Evolutionary conservation across 2,888 invertebrate genomes (phyloP).

Genomic region (Drosophila pseudotalamancana): DNA sequence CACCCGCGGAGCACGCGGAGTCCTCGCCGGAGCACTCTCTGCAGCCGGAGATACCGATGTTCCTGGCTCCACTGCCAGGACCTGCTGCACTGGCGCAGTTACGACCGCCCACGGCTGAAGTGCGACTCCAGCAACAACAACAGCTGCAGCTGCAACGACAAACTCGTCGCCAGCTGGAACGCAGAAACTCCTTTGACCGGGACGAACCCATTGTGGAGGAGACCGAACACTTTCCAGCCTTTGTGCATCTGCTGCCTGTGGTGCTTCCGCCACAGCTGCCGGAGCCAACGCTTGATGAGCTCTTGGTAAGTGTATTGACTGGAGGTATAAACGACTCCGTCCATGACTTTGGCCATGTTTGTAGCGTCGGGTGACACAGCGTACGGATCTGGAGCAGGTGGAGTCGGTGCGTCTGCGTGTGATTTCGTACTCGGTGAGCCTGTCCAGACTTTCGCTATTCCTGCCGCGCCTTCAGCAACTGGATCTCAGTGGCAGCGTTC

Average conservation of each 20-base stretch:
- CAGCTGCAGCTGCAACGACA: slow-evolving; percentile 29
- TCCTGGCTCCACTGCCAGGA: slow-evolving; percentile 49
- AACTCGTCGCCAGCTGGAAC: slow-evolving; percentile 44
- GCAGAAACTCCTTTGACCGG: slow-evolving; percentile 69
- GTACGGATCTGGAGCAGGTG: slow-evolving; percentile 84
- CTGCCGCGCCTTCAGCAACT: slow-evolving; percentile 87
- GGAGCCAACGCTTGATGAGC: slow-evolving; percentile 87
- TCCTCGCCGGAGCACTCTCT: slow-evolving; percentile 82
- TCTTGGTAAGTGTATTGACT: slow-evolving; percentile 85
- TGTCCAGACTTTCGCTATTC: slow-evolving; percentile 87
- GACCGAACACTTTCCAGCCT: slow-evolving; percentile 74
- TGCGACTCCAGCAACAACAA: slow-evolving; percentile 41
- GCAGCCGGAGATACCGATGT: slow-evolving; percentile 68
- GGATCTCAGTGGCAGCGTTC: slow-evolving; percentile 88
- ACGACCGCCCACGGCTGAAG: slow-evolving; percentile 49
- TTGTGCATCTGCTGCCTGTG: slow-evolving; percentile 85
- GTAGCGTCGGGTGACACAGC: slow-evolving; percentile 84
- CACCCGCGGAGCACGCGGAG: slow-evolving; percentile 74
- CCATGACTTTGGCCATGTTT: not conserved
- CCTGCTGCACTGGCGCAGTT: slow-evolving; percentile 58
- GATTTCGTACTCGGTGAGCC: slow-evolving; percentile 87
- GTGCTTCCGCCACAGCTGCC: slow-evolving; percentile 85
- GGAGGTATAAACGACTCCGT: too few species aligned
- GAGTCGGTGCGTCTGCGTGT: slow-evolving; percentile 87
- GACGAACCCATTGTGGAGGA: slow-evolving; percentile 79